These are phyloP conservation scores for Lysandra coridon DNA, from an alignment of 2,888 invertebrate genomes.

Conservation along the genomic window DNA sequence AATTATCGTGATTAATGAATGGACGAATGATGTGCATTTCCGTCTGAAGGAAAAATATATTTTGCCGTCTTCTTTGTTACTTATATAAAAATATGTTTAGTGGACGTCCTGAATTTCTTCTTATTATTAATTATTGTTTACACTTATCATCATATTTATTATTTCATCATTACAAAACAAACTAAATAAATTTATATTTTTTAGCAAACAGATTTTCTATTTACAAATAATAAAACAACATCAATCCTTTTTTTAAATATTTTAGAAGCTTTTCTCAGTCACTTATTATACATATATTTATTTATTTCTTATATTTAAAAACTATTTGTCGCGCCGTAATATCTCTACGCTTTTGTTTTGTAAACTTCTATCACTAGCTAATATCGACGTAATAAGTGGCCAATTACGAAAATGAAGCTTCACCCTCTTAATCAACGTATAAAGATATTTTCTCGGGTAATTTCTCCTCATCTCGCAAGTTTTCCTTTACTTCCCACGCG, in stretches of 20 bases:
- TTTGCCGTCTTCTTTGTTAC: neutral
- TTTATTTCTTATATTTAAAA: no score
- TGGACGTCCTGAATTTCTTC: no score
- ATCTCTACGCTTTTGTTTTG: no score
- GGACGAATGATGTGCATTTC: neutral
- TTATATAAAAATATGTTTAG: no score
- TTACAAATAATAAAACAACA: no score
- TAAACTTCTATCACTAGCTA: neutral
- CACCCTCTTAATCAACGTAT: neutral
- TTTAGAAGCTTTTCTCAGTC: no score
- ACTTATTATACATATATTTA: no score
- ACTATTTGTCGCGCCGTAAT: no score
- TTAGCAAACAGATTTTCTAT: no score
- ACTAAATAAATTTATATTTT: no score
- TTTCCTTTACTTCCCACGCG: neutral
- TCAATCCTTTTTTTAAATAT: no score
- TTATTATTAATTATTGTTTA: neutral
- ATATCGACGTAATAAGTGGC: neutral
- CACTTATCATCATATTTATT: neutral
- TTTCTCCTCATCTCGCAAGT: neutral
- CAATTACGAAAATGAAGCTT: neutral
- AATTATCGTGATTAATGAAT: constrained; percentile 3
- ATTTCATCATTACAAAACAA: no score
- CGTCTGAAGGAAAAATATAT: neutral
- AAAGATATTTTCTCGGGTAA: neutral